Evolutionary conservation across 2,888 invertebrate species (phyloP).

Genomic region (Amiota minor): DNA sequence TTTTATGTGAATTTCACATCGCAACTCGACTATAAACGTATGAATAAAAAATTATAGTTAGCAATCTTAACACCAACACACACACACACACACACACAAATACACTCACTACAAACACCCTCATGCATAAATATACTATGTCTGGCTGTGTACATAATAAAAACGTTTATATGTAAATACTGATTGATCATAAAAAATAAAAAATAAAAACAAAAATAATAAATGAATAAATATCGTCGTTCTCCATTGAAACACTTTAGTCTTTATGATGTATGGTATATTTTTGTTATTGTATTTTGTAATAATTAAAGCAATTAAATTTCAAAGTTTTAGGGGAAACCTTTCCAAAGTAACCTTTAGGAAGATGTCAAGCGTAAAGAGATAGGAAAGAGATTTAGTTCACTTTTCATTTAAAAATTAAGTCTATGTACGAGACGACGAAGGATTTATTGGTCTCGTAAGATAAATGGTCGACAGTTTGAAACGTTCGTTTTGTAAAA

Average conservation of each 20-base stretch:
- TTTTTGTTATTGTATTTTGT: too few relatives aligned
- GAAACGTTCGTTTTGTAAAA: not conserved
- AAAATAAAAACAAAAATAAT: too few relatives aligned
- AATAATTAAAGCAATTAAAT: too few relatives aligned
- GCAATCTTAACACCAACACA: not conserved
- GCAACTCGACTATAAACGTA: slow-evolving; percentile 1
- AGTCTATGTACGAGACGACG: not conserved
- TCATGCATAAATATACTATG: too few relatives aligned
- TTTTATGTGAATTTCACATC: too few relatives aligned
- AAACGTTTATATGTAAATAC: slow-evolving; percentile 15
- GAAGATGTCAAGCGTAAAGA: too few relatives aligned
- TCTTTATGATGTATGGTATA: too few relatives aligned
- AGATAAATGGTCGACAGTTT: slow-evolving; percentile 56
- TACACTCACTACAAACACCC: not conserved
- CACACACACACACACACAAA: not conserved
- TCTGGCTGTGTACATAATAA: slow-evolving; percentile 1
- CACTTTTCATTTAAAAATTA: slow-evolving; percentile 6
- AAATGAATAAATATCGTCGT: too few relatives aligned
- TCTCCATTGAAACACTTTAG: too few relatives aligned
- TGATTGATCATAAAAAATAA: too few relatives aligned
- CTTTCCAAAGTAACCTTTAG: too few relatives aligned
- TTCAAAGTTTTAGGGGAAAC: too few relatives aligned
- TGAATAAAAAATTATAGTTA: slow-evolving; percentile 14
- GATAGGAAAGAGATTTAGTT: not conserved
- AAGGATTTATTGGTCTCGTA: slow-evolving; percentile 62